Base-by-base conservation (phyloP, 2,113 vertebrate species). In the Psettodes erumei region DNA sequence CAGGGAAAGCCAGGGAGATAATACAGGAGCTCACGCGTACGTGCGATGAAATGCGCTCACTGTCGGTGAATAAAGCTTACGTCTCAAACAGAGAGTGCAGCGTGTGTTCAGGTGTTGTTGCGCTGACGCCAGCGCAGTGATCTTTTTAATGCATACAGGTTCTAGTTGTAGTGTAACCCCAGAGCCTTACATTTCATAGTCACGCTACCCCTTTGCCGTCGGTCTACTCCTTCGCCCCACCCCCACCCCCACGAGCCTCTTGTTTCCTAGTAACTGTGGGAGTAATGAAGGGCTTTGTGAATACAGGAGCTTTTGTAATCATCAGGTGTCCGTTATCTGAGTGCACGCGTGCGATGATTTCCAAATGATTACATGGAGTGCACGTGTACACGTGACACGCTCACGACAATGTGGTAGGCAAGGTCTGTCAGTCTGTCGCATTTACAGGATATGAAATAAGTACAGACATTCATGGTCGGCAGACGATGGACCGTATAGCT, bases 231-330 rank as follows among this genome's bases (percentile, higher is more conserved):
- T 40, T 75, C 15, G 2, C 63, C n/a, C 61, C 75, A 61, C 71
- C 81, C 76, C 59, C 48, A 77, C 71, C 82, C 63, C 66, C 13
- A 40, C 4, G 50, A 68, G 76, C 71, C 71, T 78, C 83, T 70
- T 60, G 91, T 93, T 91, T 91, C 91, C 89, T 93, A 93, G 91
- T 91, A 90, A 93, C 90, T 68, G 84, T 72, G 65, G 65, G 71
- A 79, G 68, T 32, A 76, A 75, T 25, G 25, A 3, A 56, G 62
- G 64, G 61, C 63, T 81, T 18, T 38, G 56, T 45, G 65, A 77
- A 45, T 10, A 2, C 42, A 66, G 30, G 35, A 37, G 85, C 55
- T 60, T 50, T 51, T 86, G 55, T 60, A 42, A 51, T 63, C 38
- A 13, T 51, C 48, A 75, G 51, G 55, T 69, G 71, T 54, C 65